Base-by-base conservation (phyloP, 1,140 invertebrate genomes). In the Neodiprion lecontei region DNA sequence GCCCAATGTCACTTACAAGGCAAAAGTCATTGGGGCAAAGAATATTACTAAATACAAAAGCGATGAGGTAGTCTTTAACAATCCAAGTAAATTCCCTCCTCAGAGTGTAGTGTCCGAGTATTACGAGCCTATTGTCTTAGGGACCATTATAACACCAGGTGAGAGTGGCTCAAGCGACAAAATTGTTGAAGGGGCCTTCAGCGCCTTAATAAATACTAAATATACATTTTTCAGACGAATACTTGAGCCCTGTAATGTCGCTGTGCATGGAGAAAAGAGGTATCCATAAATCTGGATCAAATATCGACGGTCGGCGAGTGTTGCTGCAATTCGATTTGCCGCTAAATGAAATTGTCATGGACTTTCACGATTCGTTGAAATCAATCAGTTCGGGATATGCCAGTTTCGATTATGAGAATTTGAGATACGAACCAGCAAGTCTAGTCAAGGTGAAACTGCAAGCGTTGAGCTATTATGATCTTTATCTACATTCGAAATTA, bases 361-460 rank as follows among this genome's bases (percentile, higher is more conserved):
- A 99, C 83, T 99, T 99, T 86, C 97, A 98, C 86, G 98, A 99
- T 86, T 90, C 91, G 40, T 87, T 99, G 0, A 99, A 99, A 88
- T 94, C 93, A 23, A 79, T 96, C 12, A 94, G 94, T 17, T 98
- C 97, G 1, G 98, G 98, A 11, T 99, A 97, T 89, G 98, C 97
- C 10, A 98, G 96, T 86, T 99, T 99, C 89, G 98, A 99, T 89
- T 99, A 99, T 88, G 96, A 99, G 89, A 95, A 98, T 87, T 85
- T 92, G 83, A 97, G 95, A 14, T 99, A 95, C 87, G 89, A 95
- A 84, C 70, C 85, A 14, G 93, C 94, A 75, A 84, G 91, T 75
- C 88, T 97, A 79, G 91, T 93, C 0, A 95, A 94, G 88, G 94
- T 96, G 90, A 83, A 70, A 77, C 49, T 68, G 14, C 73, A 74